A percentile compares a stretch with the other conserved stretches of the same genome.
Evolutionary conservation across 2,113 vertebrate genomes (phyloP).

Genomic region (Lampris megalopsis): DNA sequence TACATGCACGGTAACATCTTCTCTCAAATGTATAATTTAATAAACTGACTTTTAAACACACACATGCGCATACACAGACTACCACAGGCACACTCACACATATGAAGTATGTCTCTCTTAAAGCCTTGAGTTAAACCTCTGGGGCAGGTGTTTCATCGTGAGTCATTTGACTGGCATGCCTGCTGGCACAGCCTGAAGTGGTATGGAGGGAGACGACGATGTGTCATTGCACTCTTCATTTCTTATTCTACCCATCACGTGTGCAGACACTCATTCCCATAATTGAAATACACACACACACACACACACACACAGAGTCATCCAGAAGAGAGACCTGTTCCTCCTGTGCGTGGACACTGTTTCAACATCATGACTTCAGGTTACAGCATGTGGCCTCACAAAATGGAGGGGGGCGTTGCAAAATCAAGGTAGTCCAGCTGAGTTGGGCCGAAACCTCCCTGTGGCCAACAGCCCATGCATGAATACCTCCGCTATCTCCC

Average conservation of each 20-base stretch:
- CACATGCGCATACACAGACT: neutral
- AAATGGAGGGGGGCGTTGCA: slow-evolving; percentile 65
- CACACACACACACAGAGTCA: slow-evolving; percentile 17
- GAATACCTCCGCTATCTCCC: slow-evolving; percentile 59
- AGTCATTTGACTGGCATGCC: slow-evolving; percentile 30
- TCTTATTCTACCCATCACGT: slow-evolving; percentile 27
- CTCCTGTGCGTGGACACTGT: slow-evolving; percentile 31
- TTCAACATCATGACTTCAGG: slow-evolving; percentile 25
- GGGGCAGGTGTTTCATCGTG: slow-evolving; percentile 32
- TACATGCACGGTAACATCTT: too few relatives aligned
- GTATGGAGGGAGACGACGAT: neutral
- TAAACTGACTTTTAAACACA: neutral
- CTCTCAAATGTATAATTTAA: too few relatives aligned
- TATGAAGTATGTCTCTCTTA: neutral
- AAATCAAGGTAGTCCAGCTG: slow-evolving; percentile 41
- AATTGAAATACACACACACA: neutral
- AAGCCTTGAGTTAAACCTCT: slow-evolving; percentile 4
- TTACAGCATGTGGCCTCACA: slow-evolving; percentile 37
- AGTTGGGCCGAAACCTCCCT: slow-evolving; percentile 60
- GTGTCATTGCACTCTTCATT: slow-evolving; percentile 38
- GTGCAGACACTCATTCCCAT: neutral
- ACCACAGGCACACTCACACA: neutral
- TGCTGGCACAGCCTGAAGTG: slow-evolving; percentile 15
- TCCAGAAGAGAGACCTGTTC: slow-evolving; percentile 2
- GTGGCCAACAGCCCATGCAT: slow-evolving; percentile 60